Percentiles rank a stretch among this genome's conserved stretches.
These are phyloP conservation scores for Diplolepis rosae DNA, from an alignment of 2,888 invertebrate species.

Conservation along the genomic window DNA sequence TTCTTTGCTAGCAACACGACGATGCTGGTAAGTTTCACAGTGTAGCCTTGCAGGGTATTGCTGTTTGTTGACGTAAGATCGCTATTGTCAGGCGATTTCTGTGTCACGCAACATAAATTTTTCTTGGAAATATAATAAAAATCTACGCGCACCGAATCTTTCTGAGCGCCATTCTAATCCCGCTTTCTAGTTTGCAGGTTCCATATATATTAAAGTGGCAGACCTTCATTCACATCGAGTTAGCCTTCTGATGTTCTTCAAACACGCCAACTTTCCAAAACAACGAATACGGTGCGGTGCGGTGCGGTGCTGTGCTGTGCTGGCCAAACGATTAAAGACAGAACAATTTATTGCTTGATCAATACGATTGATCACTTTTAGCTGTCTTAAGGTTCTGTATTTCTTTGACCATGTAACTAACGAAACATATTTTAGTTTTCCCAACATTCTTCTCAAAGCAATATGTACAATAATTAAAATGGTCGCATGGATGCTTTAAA, in stretches of 20 bases:
- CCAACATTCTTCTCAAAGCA: too few species aligned
- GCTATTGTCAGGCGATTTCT: conserved; percentile 33
- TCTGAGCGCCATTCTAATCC: conserved; percentile 29
- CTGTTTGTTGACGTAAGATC: too few species aligned
- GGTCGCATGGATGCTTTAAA: background rate
- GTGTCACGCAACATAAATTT: conserved; percentile 64
- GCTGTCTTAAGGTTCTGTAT: conserved; percentile 25
- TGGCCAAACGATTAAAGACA: conserved; percentile 9
- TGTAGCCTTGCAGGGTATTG: conserved; percentile 43
- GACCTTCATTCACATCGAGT: conserved; percentile 48
- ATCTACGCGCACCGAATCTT: conserved; percentile 47
- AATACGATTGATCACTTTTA: conserved; percentile 17
- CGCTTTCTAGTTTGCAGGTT: background rate
- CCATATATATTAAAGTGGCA: conserved; percentile 38
- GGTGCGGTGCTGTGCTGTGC: conserved; percentile 33
- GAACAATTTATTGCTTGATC: conserved; percentile 17
- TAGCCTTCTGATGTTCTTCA: conserved; percentile 45
- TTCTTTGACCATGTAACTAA: too few species aligned
- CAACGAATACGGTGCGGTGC: conserved; percentile 35
- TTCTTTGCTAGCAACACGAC: too few species aligned
- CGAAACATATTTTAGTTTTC: too few species aligned
- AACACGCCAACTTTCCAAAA: conserved; percentile 52
- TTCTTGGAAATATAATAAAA: conserved; percentile 67
- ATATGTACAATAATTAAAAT: background rate
- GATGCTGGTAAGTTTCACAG: too few species aligned